Evolutionary conservation across 2,888 invertebrate genomes (phyloP).

Genomic region (Pandemis corylana): DNA sequence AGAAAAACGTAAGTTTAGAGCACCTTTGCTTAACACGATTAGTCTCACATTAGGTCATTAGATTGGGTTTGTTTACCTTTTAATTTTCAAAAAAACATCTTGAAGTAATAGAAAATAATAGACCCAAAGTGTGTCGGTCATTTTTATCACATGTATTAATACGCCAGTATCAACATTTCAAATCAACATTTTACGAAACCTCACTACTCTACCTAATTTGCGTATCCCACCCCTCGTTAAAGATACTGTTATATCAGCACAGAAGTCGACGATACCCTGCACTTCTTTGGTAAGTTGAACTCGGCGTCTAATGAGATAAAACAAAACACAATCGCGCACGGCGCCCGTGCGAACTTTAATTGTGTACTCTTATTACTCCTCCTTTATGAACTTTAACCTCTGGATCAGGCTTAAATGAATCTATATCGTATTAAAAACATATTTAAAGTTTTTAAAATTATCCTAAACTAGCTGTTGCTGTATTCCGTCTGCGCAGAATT

Average conservation of each 20-base stretch:
- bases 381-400: not conserved
- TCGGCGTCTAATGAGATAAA: slow-evolving; percentile 37
- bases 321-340: slow-evolving; percentile 39
- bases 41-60: too few species aligned
- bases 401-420: not conserved
- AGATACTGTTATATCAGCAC: not conserved
- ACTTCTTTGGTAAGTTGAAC: not conserved
- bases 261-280: not conserved
- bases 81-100: too few species aligned
- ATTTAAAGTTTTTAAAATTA: too few species aligned
- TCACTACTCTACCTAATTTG: not conserved
- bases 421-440: not conserved
- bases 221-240: not conserved
- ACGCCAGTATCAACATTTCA: too few species aligned
- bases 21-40: too few species aligned
- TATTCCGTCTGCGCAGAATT: too few species aligned
- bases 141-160: too few species aligned
- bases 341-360: slow-evolving; percentile 28
- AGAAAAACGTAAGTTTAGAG: too few species aligned
- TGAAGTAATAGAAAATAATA: too few species aligned
- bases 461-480: too few species aligned
- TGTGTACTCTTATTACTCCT: slow-evolving; percentile 37
- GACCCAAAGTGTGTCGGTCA: too few species aligned
- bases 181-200: not conserved
- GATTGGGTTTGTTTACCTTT: too few species aligned